Evolutionary conservation across 2,113 vertebrate genomes (phyloP), one percentile per base, ranked within the genome.

Genomic region (Eretmochelys imbricata): DNA sequence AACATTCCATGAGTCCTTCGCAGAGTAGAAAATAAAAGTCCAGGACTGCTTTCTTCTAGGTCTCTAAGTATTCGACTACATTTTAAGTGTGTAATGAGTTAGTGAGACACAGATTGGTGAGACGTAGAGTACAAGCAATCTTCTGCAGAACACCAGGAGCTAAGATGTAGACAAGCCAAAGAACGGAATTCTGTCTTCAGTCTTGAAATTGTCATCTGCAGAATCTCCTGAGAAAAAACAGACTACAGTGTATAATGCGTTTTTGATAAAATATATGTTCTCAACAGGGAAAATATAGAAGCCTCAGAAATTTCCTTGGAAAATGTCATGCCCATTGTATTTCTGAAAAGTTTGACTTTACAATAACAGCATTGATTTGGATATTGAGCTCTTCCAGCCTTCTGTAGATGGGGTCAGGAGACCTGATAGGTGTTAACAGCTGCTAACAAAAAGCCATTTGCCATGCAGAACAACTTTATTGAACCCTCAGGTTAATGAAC

Each of bases 261-360:
- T n/a, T 29, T 49, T 76, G 5, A 4, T 69, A 79, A 90, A n/a
- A 35, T 38, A 69, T n/a, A n/a, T 38, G 35, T 69, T 69, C n/a
- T 38, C 35, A 69, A 29, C 8, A 88, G 5, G 8, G 22, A 87
- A 87, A 87, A 35, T 6, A 57, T 14, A 80, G 10, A 89, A 95
- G 7, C 5, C 12, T 72, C 10, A 85, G 3, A 92, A 51, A 80
- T 78, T 90, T 4, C 50, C 49, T 78, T 53, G 22, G 35, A 51
- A 80, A 51, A 35, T 42, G 12, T 20, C 78, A 20, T 0, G 0
- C 14, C 19, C 10, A 22, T 69, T 69, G 35, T 69, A 69, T 38
- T 69, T 69, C 57, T 24, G 2, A 54, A 91, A 92, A 93, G 1
- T 4, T 90, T 87, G 65, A 53, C 87, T 92, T 85, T 80, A 62